These are phyloP conservation scores for Lineus longissimus DNA, from an alignment of 1,140 invertebrate genomes.

Conservation along the genomic window DNA sequence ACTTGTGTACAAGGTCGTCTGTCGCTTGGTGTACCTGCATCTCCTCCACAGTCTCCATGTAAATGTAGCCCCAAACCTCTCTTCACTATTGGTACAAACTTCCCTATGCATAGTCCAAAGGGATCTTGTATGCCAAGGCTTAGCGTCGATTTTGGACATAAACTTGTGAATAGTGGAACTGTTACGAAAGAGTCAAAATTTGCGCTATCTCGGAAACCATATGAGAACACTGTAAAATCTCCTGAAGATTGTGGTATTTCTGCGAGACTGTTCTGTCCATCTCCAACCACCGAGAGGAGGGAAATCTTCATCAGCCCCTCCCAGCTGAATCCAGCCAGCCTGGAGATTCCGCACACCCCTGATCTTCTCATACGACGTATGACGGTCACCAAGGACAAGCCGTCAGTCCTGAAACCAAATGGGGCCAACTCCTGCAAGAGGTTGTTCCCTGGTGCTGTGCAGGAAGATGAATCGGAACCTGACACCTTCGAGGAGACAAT, in stretches of 20 bases:
- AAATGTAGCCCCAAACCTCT: too few relatives aligned
- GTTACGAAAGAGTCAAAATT: too few relatives aligned
- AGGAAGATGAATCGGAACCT: background rate
- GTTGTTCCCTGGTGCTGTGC: background rate
- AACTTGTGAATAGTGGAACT: too few relatives aligned
- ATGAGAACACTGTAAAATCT: too few relatives aligned
- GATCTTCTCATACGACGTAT: background rate
- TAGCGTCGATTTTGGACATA: too few relatives aligned
- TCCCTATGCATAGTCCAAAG: too few relatives aligned
- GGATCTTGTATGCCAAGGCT: too few relatives aligned
- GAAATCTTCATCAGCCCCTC: background rate
- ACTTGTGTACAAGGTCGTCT: constrained; percentile 12
- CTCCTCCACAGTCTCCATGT: background rate
- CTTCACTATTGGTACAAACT: too few relatives aligned
- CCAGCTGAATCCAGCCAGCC: background rate
- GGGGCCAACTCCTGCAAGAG: background rate
- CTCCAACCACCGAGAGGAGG: background rate
- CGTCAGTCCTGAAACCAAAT: background rate
- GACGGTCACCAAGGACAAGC: background rate
- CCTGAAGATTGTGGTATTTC: too few relatives aligned
- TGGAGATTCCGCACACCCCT: background rate
- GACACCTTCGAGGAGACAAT: background rate
- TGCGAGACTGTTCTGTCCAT: too few relatives aligned
- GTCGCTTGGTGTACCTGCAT: background rate
- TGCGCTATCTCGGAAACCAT: too few relatives aligned